phyloP scores from a whole-genome alignment of 2,113 vertebrate species.

The Ciconia maguari region DNA sequence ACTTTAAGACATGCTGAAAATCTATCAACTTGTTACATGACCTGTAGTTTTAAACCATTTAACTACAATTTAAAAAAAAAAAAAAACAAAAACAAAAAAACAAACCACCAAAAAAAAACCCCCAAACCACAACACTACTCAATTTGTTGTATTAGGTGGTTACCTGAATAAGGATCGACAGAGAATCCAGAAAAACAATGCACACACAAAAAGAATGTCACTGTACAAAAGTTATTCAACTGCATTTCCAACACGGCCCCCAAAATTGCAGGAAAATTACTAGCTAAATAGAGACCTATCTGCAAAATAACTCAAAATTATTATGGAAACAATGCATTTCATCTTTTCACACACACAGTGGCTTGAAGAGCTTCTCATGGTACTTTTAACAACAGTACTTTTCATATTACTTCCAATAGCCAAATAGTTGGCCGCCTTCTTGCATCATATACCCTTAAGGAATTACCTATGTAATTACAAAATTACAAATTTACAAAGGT shows the following conservation, averaged over 20 bases:
- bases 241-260: not conserved
- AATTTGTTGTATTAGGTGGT: not conserved
- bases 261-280: not conserved
- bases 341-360: not conserved
- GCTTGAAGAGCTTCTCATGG: not conserved
- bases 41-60: not conserved
- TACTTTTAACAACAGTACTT: not conserved
- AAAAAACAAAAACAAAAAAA: no score
- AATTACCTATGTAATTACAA: not conserved
- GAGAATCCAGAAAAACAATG: not conserved
- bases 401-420: not conserved
- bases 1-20: not conserved
- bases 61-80: not conserved
- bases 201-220: not conserved
- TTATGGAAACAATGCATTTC: not conserved
- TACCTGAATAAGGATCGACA: not conserved
- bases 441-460: not conserved
- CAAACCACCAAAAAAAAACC: no score
- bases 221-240: not conserved
- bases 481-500: not conserved
- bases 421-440: not conserved
- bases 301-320: not conserved
- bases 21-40: not conserved
- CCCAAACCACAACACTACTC: not conserved
- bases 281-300: not conserved